A percentile compares a stretch with the other conserved stretches of the same genome.
Conservation (phyloP, 2,888 invertebrate genomes). For the Rhorus exstirpatorius region DNA sequence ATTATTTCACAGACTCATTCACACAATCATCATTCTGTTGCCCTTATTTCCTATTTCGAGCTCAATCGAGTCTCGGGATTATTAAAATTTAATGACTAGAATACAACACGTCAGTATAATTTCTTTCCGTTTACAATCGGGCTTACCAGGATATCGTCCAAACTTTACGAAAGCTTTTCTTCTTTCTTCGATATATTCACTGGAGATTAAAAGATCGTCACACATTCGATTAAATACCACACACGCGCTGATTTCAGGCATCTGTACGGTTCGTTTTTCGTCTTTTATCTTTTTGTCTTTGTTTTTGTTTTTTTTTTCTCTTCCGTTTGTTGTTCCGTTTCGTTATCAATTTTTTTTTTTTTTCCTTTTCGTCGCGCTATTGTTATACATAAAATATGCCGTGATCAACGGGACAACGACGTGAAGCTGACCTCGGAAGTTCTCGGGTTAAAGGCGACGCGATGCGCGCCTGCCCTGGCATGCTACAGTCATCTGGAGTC, state of each 20-base stretch:
- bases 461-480: slow-evolving; percentile 78
- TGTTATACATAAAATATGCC: neutral
- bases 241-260: too few species aligned
- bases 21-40: neutral
- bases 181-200: neutral
- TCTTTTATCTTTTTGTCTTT: neutral
- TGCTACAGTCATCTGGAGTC: slow-evolving; percentile 85
- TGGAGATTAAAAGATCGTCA: too few species aligned
- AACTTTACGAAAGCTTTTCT: slow-evolving; percentile 12
- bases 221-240: too few species aligned
- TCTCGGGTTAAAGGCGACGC: slow-evolving; percentile 78
- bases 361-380: neutral
- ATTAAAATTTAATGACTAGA: slow-evolving; percentile 69
- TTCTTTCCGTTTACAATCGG: slow-evolving; percentile 29
- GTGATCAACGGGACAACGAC: slow-evolving; percentile 52
- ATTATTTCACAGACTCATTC: slow-evolving; percentile 1
- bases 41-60: slow-evolving; percentile 5
- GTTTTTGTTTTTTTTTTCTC: neutral
- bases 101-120: slow-evolving; percentile 62
- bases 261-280: neutral
- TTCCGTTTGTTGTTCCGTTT: neutral
- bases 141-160: neutral
- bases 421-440: slow-evolving; percentile 71
- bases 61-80: slow-evolving; percentile 45
- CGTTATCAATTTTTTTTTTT: neutral